Conservation (phyloP, 2,113 vertebrate species). For the Mirza zaza region DNA sequence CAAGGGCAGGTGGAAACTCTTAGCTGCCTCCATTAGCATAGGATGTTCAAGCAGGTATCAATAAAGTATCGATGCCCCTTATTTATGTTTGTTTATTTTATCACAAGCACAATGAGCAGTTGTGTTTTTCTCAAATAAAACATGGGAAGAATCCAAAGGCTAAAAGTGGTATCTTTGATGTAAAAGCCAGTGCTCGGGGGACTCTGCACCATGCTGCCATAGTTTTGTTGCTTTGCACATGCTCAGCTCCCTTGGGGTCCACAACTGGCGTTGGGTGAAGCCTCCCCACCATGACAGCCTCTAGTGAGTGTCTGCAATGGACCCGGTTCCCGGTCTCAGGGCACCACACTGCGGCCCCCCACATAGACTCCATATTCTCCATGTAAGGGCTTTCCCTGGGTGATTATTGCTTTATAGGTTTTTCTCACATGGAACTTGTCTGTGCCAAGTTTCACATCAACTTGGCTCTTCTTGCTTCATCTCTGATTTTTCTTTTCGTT, state of each 20-base stretch:
- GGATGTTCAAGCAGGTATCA: not conserved
- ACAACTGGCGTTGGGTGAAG: not conserved
- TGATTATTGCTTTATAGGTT: not conserved
- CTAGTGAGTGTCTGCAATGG: not conserved
- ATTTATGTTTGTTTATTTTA: not conserved
- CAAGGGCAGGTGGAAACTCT: constrained; percentile 4
- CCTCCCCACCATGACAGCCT: not conserved
- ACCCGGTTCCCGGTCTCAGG: not conserved
- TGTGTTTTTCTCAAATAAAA: not conserved
- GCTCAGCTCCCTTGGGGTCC: not conserved
- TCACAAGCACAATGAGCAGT: not conserved
- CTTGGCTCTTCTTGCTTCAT: not conserved
- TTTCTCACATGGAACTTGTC: not conserved
- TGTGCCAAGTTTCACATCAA: not conserved
- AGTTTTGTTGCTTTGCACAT: not conserved
- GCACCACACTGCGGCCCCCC: not conserved
- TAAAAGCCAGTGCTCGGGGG: rapidly evolving
- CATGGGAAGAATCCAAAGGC: not conserved
- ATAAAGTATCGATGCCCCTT: not conserved
- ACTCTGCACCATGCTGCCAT: rapidly evolving
- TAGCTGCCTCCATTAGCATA: not conserved
- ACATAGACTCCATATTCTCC: not conserved
- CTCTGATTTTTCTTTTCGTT: not conserved
- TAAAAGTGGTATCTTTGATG: not conserved
- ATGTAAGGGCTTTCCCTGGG: not conserved